A percentile compares a stretch with the other conserved stretches of the same genome.
Conservation (phyloP, 2,888 invertebrate species). For the Sesia apiformis region DNA sequence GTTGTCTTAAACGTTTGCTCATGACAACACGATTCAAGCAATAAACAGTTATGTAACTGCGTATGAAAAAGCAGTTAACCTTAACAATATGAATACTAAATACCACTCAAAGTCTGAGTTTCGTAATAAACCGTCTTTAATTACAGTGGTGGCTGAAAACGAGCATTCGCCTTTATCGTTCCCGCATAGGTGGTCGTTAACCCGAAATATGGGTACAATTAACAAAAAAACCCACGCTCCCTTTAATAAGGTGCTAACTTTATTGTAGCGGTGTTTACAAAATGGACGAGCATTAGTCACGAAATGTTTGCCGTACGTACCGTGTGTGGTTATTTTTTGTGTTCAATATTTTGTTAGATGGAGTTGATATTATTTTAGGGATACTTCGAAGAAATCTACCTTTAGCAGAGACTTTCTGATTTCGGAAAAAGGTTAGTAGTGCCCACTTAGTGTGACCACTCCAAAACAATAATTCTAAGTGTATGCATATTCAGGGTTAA, state of each 20-base stretch:
- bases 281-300: slow-evolving; percentile 53
- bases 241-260: slow-evolving; percentile 67
- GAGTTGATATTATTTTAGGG: no score
- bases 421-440: no score
- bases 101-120: background rate
- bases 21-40: no score
- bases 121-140: slow-evolving; percentile 47
- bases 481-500: no score
- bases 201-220: slow-evolving; percentile 63
- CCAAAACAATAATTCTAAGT: no score
- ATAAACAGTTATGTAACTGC: background rate
- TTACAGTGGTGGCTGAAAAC: slow-evolving; percentile 42
- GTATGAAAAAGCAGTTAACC: background rate
- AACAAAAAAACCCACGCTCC: slow-evolving; percentile 61
- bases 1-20: no score
- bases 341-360: no score
- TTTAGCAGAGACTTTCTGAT: no score
- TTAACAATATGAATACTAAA: background rate
- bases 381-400: no score
- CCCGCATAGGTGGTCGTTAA: slow-evolving; percentile 55
- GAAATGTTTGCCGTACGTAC: slow-evolving; percentile 14
- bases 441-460: no score
- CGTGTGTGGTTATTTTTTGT: no score
- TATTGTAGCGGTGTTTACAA: slow-evolving; percentile 43
- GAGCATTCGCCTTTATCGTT: slow-evolving; percentile 58